phyloP scores from a whole-genome alignment of 2,888 invertebrate species.

The Atethmia centrago region DNA sequence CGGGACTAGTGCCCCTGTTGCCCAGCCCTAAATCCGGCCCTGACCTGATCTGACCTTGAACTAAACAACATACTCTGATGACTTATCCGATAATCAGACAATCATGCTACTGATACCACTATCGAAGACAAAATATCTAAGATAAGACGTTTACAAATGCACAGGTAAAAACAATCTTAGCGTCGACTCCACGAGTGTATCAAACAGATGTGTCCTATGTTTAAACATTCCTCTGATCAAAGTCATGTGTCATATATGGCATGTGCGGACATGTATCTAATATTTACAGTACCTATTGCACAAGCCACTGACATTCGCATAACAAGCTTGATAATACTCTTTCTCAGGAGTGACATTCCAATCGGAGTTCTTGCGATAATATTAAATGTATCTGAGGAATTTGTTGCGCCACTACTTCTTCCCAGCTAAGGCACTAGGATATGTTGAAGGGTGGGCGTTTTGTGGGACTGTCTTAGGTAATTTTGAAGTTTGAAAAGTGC shows the following conservation, averaged over 20 bases:
- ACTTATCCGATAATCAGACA: neutral
- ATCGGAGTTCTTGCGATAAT: slow-evolving; percentile 16
- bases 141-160: slow-evolving; percentile 22
- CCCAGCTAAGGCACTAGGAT: too few relatives aligned
- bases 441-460: too few relatives aligned
- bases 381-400: slow-evolving; percentile 19
- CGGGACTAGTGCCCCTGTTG: too few relatives aligned
- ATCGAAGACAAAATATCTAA: neutral
- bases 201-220: slow-evolving; percentile 46
- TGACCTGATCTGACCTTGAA: neutral
- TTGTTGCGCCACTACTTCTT: too few relatives aligned
- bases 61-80: neutral
- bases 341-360: slow-evolving; percentile 48
- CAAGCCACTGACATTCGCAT: slow-evolving; percentile 48
- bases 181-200: neutral
- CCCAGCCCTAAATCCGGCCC: too few relatives aligned
- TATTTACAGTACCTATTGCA: slow-evolving; percentile 36
- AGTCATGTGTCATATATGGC: slow-evolving; percentile 44
- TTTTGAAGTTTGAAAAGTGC: too few relatives aligned
- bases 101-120: neutral
- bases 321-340: slow-evolving; percentile 34
- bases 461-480: too few relatives aligned
- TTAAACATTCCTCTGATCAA: slow-evolving; percentile 30
- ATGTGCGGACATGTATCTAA: slow-evolving; percentile 18
- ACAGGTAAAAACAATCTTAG: slow-evolving; percentile 34